Conservation (phyloP, 64 coral and sea anemone genomes). For the Anthopleura sola region DNA sequence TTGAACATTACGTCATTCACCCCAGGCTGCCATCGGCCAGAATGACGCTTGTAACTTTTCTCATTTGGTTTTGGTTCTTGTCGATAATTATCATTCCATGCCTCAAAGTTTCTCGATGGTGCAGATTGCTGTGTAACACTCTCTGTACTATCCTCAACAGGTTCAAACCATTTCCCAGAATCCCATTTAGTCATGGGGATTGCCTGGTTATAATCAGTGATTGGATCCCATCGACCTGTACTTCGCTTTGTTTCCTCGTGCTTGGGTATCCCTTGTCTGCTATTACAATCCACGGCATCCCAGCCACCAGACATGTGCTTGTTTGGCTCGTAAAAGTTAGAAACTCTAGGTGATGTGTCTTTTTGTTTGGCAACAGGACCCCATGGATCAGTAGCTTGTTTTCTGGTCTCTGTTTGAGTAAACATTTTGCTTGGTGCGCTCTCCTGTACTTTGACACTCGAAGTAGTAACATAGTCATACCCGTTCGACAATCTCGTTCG, state of each 20-base stretch:
- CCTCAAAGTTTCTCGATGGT: neutral
- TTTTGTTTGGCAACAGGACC: neutral
- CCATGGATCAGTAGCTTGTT: neutral
- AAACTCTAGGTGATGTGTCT: neutral
- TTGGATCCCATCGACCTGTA: neutral
- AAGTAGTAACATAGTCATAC: neutral
- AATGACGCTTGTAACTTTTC: neutral
- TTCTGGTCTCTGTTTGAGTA: neutral
- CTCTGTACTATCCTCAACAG: neutral
- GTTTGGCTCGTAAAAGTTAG: neutral
- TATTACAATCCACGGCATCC: neutral
- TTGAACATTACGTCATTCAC: neutral
- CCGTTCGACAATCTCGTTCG: neutral
- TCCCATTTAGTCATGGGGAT: neutral
- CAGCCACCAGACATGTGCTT: neutral
- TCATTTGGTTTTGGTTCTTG: neutral
- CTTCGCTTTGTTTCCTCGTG: neutral
- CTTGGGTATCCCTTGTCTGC: neutral
- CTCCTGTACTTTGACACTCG: neutral
- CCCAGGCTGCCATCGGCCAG: neutral
- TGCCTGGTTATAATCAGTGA: neutral
- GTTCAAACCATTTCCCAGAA: constrained; percentile 19
- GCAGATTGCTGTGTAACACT: neutral
- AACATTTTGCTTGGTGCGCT: neutral
- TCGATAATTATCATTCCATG: neutral